Conservation (phyloP, 1,140 invertebrate genomes). For the Pogonognathellus flavescens region DNA sequence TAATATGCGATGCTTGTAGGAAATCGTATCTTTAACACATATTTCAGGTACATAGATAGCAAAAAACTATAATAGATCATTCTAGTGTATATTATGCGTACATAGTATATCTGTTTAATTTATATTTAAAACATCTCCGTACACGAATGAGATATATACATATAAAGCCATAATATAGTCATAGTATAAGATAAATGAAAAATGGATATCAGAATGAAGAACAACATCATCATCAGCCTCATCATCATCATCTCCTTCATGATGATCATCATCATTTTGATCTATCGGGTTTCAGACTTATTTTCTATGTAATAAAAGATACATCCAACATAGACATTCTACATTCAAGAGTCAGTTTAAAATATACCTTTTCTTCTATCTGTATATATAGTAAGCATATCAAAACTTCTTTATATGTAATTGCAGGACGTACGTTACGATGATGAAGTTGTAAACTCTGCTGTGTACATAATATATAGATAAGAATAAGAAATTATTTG, state of each 20-base stretch:
- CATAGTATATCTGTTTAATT: too few species aligned
- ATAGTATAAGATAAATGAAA: background rate
- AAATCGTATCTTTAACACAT: too few species aligned
- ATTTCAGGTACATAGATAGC: too few species aligned
- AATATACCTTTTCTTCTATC: background rate
- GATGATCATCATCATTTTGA: slow-evolving; percentile 37
- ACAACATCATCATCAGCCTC: slow-evolving; percentile 43
- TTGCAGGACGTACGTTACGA: background rate
- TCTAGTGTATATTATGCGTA: too few species aligned
- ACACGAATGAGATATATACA: background rate
- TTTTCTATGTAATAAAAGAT: background rate
- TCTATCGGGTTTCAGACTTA: slow-evolving; percentile 16
- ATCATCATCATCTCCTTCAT: slow-evolving; percentile 33
- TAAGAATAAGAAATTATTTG: too few species aligned
- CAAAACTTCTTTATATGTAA: background rate
- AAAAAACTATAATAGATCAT: too few species aligned
- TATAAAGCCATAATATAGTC: background rate
- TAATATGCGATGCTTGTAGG: too few species aligned
- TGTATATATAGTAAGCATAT: background rate
- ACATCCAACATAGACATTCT: background rate
- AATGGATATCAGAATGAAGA: slow-evolving; percentile 2
- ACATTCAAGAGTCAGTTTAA: background rate
- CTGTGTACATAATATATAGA: background rate
- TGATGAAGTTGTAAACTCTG: background rate
- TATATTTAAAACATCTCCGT: background rate